Percentiles rank a stretch among this genome's conserved stretches.
Evolutionary conservation across 2,888 invertebrate genomes (phyloP).

Genomic region (Hymenopus coronatus): DNA sequence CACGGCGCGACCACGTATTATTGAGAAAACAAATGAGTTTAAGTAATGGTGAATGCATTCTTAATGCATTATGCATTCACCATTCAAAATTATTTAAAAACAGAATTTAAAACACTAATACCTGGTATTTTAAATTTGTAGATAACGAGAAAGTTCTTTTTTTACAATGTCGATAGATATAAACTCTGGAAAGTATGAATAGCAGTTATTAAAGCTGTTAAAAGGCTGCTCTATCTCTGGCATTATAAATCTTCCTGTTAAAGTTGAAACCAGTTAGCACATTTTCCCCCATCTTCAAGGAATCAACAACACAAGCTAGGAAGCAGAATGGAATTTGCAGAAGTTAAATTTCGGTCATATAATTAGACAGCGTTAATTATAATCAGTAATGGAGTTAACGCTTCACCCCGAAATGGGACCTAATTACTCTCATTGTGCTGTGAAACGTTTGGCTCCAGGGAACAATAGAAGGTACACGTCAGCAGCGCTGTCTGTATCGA

Average conservation of each 20-base stretch:
- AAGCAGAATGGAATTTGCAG: not conserved
- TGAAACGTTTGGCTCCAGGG: not conserved
- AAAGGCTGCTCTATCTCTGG: no score
- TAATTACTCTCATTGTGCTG: not conserved
- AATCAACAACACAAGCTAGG: not conserved
- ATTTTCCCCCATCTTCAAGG: not conserved
- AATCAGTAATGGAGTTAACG: not conserved
- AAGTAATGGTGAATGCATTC: no score
- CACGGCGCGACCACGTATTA: no score
- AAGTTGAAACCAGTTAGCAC: not conserved
- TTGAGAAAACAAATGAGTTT: no score
- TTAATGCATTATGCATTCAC: no score
- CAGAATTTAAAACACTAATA: no score
- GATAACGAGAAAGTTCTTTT: no score
- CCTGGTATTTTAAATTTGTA: no score
- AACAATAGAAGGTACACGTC: not conserved
- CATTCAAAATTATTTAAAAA: no score
- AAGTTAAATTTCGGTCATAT: not conserved
- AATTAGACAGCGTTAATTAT: not conserved
- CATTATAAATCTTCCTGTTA: not conserved
- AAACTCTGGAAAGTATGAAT: no score
- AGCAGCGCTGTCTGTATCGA: not conserved
- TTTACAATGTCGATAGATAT: no score
- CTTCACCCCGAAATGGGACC: not conserved
- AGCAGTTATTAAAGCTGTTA: no score